Evolutionary conservation across 1,140 invertebrate species (phyloP).

Genomic region (Odontomachus brunneus): DNA sequence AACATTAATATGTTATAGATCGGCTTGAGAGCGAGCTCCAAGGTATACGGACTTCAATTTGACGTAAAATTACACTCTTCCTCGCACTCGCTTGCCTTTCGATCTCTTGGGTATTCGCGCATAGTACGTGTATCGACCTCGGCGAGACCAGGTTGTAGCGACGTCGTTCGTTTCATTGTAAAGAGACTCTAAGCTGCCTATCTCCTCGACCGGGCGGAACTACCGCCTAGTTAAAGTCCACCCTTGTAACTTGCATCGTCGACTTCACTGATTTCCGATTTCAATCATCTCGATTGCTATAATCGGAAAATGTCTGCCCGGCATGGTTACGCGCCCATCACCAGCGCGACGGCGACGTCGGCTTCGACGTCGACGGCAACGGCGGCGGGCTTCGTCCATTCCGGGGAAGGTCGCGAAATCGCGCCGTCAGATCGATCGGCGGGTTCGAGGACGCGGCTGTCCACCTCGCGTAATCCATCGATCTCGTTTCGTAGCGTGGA

Average conservation of each 20-base stretch:
- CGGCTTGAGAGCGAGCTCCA: too few relatives aligned
- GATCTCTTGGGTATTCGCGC: too few relatives aligned
- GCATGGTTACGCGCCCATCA: neutral
- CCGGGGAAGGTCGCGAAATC: conserved; percentile 53
- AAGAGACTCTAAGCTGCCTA: neutral
- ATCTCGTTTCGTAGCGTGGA: conserved; percentile 33
- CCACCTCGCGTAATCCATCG: conserved; percentile 52
- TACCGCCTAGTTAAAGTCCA: neutral
- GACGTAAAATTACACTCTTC: too few relatives aligned
- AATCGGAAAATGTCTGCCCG: conserved; percentile 12
- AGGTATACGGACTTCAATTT: too few relatives aligned
- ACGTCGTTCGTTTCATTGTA: neutral
- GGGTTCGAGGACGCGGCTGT: conserved; percentile 63
- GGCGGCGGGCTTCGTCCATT: neutral
- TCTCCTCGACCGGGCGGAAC: too few relatives aligned
- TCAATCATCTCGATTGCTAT: conserved; percentile 27
- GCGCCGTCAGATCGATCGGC: conserved; percentile 53
- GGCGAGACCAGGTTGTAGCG: too few relatives aligned
- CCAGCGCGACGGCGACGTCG: too few relatives aligned
- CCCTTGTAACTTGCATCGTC: conserved; percentile 9
- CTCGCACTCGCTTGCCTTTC: too few relatives aligned
- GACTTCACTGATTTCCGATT: conserved; percentile 31
- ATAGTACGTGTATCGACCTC: too few relatives aligned
- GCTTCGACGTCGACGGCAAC: neutral
- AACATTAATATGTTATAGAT: too few relatives aligned